Percentiles rank a stretch among this genome's conserved stretches.
Conservation (phyloP, 1,140 invertebrate genomes). For the Uloborus diversus region DNA sequence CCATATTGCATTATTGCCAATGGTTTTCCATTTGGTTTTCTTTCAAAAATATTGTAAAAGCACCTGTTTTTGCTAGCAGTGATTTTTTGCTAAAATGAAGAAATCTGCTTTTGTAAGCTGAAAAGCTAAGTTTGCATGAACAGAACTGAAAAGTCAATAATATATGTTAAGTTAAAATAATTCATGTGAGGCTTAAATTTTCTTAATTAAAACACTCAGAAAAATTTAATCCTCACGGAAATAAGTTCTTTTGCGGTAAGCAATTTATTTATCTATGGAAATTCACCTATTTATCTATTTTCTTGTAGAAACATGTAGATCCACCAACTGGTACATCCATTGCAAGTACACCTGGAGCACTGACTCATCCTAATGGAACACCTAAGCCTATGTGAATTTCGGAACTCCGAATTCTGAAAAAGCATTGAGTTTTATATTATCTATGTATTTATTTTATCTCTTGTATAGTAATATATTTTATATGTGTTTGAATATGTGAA, state of each 20-base stretch:
- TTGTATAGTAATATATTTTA: constrained; percentile 47
- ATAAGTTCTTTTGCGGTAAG: too few relatives aligned
- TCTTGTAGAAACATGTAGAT: constrained; percentile 3
- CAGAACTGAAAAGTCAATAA: too few relatives aligned
- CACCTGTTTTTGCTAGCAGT: too few relatives aligned
- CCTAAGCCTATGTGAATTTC: constrained; percentile 24
- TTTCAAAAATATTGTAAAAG: too few relatives aligned
- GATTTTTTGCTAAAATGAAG: too few relatives aligned
- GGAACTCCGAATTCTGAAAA: too few relatives aligned
- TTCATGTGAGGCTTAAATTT: not conserved
- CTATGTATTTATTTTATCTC: constrained; percentile 23
- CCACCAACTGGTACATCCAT: not conserved
- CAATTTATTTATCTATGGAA: not conserved
- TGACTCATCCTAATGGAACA: constrained; percentile 13
- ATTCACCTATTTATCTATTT: not conserved
- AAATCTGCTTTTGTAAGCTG: too few relatives aligned
- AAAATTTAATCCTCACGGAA: not conserved
- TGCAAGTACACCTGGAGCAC: not conserved
- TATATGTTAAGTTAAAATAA: not conserved
- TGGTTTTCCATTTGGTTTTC: too few relatives aligned
- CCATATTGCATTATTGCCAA: too few relatives aligned
- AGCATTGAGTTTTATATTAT: constrained; percentile 1
- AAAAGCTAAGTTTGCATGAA: too few relatives aligned
- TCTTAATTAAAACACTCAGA: not conserved
- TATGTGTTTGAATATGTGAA: constrained; percentile 22